Percentiles rank a stretch among this genome's conserved stretches.
Conservation (phyloP, 2,797 vertebrate genomes). For the Amblyraja radiata region DNA sequence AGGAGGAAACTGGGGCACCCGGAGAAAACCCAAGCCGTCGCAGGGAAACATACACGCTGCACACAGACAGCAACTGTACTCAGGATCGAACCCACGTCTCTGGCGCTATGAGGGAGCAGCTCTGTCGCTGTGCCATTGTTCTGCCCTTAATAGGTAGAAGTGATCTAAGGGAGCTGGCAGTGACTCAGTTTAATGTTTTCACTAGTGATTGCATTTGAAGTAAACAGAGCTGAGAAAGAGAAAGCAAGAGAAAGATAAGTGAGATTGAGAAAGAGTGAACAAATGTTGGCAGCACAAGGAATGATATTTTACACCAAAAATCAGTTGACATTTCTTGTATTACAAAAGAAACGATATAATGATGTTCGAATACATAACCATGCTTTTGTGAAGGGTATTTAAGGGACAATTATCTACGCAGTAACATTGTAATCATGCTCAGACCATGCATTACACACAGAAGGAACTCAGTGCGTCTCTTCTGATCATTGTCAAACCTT, state of each 20-base stretch:
- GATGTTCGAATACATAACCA: background rate
- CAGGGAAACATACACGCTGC: no score
- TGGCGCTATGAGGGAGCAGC: no score
- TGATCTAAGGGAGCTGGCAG: background rate
- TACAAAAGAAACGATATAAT: background rate
- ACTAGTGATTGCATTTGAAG: background rate
- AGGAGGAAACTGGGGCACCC: no score
- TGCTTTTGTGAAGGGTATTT: background rate
- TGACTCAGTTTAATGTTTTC: background rate
- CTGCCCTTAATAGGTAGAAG: background rate
- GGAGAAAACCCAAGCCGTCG: no score
- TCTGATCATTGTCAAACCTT: background rate
- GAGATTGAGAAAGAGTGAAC: no score
- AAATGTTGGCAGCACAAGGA: background rate
- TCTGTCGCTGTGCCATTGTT: no score
- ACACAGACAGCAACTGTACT: no score
- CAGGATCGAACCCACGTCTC: no score
- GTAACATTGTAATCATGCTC: background rate
- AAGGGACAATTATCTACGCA: background rate
- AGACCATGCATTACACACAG: background rate
- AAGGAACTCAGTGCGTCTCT: background rate
- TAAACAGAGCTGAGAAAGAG: background rate
- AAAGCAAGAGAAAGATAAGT: background rate
- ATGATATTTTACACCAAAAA: background rate
- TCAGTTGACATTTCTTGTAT: background rate